These are phyloP conservation scores for Ctenicera cuprea DNA, from an alignment of 2,888 invertebrate species.

Conservation along the genomic window DNA sequence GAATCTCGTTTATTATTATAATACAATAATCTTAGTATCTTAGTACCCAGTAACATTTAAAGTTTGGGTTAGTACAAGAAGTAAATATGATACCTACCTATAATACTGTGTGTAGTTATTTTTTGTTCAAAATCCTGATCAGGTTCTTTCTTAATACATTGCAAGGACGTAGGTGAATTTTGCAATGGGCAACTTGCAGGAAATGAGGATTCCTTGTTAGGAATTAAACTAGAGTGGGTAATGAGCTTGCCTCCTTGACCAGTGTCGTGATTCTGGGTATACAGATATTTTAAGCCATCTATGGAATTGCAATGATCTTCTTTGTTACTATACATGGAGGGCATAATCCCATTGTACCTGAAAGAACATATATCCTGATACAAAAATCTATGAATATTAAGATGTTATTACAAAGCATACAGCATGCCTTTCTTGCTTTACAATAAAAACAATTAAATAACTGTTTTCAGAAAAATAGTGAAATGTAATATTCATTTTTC, in stretches of 20 bases:
- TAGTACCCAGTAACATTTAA: no score
- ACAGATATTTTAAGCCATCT: conserved; percentile 40
- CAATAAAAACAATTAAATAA: no score
- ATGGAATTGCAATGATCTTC: conserved; percentile 38
- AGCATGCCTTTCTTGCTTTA: no score
- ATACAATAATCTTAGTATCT: no score
- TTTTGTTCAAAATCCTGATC: conserved; percentile 63
- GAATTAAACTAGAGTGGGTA: conserved; percentile 30
- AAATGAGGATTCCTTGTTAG: conserved; percentile 18
- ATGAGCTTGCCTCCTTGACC: conserved; percentile 30
- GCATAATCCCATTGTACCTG: conserved; percentile 46
- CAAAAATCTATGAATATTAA: no score
- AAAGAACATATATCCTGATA: background rate
- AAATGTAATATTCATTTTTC: no score
- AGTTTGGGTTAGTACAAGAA: no score
- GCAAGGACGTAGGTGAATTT: conserved; percentile 32
- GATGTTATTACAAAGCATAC: no score
- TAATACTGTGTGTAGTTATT: conserved; percentile 71
- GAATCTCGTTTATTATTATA: no score
- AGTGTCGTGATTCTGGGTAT: conserved; percentile 37
- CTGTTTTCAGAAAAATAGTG: no score
- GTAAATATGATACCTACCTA: conserved; percentile 66
- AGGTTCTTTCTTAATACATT: conserved; percentile 54
- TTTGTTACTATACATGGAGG: conserved; percentile 36
- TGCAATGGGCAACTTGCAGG: conserved; percentile 28